Evolutionary conservation across 2,888 invertebrate species (phyloP).

Genomic region (Agrochola macilenta): DNA sequence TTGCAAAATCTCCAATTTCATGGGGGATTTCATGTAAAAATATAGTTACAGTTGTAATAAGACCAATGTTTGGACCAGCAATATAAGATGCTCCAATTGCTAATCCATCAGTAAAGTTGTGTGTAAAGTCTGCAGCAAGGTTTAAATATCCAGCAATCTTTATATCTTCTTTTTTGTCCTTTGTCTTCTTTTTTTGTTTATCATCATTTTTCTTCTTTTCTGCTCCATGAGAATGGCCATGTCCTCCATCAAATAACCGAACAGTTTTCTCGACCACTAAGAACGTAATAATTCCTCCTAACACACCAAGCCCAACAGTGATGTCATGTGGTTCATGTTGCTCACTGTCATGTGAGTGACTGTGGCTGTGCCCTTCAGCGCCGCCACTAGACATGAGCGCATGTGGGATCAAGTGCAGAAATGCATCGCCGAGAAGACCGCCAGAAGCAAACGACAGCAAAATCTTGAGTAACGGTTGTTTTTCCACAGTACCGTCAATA

Average conservation of each 20-base stretch:
- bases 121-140: slow-evolving; percentile 99
- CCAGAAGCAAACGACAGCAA: slow-evolving; percentile 98
- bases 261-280: slow-evolving; percentile 98
- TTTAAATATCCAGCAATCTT: slow-evolving; percentile 96
- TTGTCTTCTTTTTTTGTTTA: slow-evolving; percentile 81
- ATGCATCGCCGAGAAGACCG: slow-evolving; percentile 99
- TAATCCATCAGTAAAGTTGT: slow-evolving; percentile 99
- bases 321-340: slow-evolving; percentile 93
- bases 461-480: slow-evolving; percentile 96
- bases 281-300: slow-evolving; percentile 98
- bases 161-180: slow-evolving; percentile 85
- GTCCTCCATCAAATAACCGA: slow-evolving; percentile 95
- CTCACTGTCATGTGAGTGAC: slow-evolving; percentile 87
- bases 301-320: slow-evolving; percentile 98
- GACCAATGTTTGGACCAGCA: slow-evolving; percentile 96
- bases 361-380: slow-evolving; percentile 85
- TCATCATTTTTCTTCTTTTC: slow-evolving; percentile 86
- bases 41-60: slow-evolving; percentile 98
- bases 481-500: slow-evolving; percentile 95
- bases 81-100: slow-evolving; percentile 99
- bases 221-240: slow-evolving; percentile 93
- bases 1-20: slow-evolving; percentile 99
- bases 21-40: slow-evolving; percentile 99
- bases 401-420: slow-evolving; percentile 99
- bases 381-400: slow-evolving; percentile 91